Evolutionary conservation across 2,797 vertebrate species (phyloP), one percentile per base, ranked within the genome.

Genomic region (Ctenopoma multispine): DNA sequence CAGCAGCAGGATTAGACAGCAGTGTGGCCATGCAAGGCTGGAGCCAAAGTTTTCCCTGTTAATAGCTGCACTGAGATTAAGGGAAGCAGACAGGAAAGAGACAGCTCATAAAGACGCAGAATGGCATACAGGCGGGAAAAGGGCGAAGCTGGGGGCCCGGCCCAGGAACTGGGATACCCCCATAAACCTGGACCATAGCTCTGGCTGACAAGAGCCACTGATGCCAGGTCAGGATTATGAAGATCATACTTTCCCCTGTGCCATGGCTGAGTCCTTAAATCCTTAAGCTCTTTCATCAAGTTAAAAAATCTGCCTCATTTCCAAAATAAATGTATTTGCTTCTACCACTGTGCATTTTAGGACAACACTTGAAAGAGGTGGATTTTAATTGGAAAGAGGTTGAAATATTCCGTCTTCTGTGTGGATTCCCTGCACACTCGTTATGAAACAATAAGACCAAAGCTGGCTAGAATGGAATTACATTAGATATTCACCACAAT

Each of bases 21-120:
- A 44, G 78, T 79, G 76, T 61, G 82, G 80, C 87, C 74, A 82
- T 75, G 83, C 83, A 54, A 75, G 74, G 79, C 80, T 78, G 79
- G 63, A 83, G 74, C 80, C 83, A 69, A 79, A 72, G 76, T 79
- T 67, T 67, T 75, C 83, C 63, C 69, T 71, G 82, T 78, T 84
- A 88, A 92, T 85, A 82, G 87, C 84, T 77, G 73, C 83, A 66
- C 60, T 83, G 88, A 90, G 79, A 91, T 81, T 79, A 83, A 89
- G 82, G 85, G 82, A 86, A 81, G 77, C 44, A 79, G 87, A 90
- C 86, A 87, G 83, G 41, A 46, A 7, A 64, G 65, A 79, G 82
- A 77, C 77, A 83, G 81, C 81, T 80, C 85, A 71, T 79, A 82
- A 83, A 86, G 75, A 78, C 61, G 4, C 54, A 51, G 79, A 71